Base-by-base conservation (phyloP, 2,888 invertebrate species). In the Elegia similella region DNA sequence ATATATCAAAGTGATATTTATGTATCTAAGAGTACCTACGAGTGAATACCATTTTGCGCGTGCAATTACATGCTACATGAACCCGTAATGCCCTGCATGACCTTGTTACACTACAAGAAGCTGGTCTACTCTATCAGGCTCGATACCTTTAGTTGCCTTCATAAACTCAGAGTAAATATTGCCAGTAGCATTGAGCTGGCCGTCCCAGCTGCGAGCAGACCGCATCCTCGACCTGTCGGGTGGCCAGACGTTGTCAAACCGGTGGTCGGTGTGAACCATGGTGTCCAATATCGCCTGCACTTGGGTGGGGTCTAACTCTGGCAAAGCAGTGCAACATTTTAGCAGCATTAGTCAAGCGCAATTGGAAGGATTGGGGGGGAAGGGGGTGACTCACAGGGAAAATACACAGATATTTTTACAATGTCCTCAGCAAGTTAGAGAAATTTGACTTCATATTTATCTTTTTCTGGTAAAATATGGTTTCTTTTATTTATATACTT, bases 261-360 rank as follows among this genome's bases (percentile, higher is more conserved):
- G 84, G 62, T 76, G 83, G 62, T 76, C 69, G 62, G 73, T 75
- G 69, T 74, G 80, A 59, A 85, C 88, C 80, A 86, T 69, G 61
- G 82, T 89, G 61, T 83, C 80, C 81, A 86, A 69, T 62, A 90
- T 88, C 65, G 88, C 89, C 75, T 84, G 80, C 68, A 88, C 78
- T 84, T 90, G 88, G 64, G 82, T 85, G 59, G 82, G 79, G 65
- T 89, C 83, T 83, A 90, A 73, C 69, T 89, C 89, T 90, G 88
- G 78, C 76, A 76, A 86, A 85, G 86, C 86, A 76, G 66, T 70
- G 65, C 57, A 66, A 68, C 62, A 43, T 68, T 16, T 80, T 76
- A 76, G 70, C 71, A 61, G 78, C 75, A 72, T 88, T 86, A 87
- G 73, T 80, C 82, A 80, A 83, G 48, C 47, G n/a, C 38, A 12